Conservation (phyloP, 2,113 vertebrate species). For the Anolis carolinensis region DNA sequence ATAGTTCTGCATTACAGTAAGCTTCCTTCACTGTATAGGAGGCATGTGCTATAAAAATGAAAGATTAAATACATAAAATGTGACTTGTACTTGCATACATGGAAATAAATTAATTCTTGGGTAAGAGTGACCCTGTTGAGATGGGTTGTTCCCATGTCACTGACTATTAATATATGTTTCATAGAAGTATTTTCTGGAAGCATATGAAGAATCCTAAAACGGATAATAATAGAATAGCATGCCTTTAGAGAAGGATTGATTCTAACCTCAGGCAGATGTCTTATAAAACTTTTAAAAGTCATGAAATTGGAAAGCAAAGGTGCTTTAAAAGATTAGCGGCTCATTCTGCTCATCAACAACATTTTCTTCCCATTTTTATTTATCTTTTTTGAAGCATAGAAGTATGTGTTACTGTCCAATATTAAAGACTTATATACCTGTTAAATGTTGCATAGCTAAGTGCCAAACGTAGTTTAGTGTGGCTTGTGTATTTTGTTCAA, state of each 20-base stretch:
- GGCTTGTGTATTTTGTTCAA: constrained; percentile 15
- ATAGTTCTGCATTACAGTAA: background rate
- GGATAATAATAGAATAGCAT: constrained; percentile 18
- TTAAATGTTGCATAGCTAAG: background rate
- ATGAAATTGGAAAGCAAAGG: background rate
- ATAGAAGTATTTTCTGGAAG: background rate
- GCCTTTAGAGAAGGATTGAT: background rate
- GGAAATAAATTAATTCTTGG: constrained; percentile 26
- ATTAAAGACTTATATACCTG: constrained; percentile 31
- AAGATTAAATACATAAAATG: background rate
- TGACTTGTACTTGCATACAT: constrained; percentile 10
- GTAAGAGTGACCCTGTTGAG: constrained; percentile 24
- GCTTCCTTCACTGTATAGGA: background rate
- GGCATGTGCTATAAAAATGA: background rate
- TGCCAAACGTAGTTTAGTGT: background rate
- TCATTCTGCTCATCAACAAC: constrained; percentile 1
- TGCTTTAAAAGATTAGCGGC: background rate
- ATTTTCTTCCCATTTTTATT: constrained; percentile 1
- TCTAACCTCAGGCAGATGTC: constrained; percentile 16
- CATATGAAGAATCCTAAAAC: constrained; percentile 18
- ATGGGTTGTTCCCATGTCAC: constrained; percentile 17
- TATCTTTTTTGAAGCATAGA: too few species aligned
- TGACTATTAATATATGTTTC: constrained; percentile 17
- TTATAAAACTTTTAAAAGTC: constrained; percentile 13
- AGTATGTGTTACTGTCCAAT: constrained; percentile 14